These are phyloP conservation scores for Agapornis canus DNA, from an alignment of 2,797 vertebrate genomes.

Conservation along the genomic window DNA sequence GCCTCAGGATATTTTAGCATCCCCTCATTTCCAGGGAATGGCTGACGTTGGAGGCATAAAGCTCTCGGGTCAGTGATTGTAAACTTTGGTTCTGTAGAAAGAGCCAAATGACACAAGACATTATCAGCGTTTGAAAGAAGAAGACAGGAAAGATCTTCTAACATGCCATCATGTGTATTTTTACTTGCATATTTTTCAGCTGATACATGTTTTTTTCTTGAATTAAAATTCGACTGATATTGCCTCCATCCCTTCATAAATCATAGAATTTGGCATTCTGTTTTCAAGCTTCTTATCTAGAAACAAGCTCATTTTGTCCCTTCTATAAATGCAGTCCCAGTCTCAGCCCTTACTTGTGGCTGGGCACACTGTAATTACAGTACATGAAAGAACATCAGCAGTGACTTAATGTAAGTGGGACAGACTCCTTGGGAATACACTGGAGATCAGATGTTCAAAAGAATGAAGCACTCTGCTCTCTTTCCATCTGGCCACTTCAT, in stretches of 20 bases:
- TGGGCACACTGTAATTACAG: neutral
- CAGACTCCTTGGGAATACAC: slow-evolving; percentile 22
- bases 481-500: slow-evolving; percentile 30
- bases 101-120: neutral
- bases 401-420: slow-evolving; percentile 3
- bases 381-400: slow-evolving; percentile 15
- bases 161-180: neutral
- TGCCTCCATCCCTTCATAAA: neutral
- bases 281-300: neutral
- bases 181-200: neutral
- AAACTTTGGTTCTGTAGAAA: neutral
- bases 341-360: neutral
- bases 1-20: neutral
- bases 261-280: neutral
- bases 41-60: neutral
- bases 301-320: slow-evolving; percentile 3
- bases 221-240: neutral
- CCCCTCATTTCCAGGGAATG: fast-evolving
- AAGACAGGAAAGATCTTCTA: neutral
- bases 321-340: neutral
- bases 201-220: neutral
- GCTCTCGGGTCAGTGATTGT: neutral
- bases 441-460: slow-evolving; percentile 19
- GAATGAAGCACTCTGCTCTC: neutral
- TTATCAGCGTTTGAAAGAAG: neutral